A percentile compares a stretch with the other conserved stretches of the same genome.
Conservation (phyloP, 2,113 vertebrate species). For the Sinocyclocheilus grahami region DNA sequence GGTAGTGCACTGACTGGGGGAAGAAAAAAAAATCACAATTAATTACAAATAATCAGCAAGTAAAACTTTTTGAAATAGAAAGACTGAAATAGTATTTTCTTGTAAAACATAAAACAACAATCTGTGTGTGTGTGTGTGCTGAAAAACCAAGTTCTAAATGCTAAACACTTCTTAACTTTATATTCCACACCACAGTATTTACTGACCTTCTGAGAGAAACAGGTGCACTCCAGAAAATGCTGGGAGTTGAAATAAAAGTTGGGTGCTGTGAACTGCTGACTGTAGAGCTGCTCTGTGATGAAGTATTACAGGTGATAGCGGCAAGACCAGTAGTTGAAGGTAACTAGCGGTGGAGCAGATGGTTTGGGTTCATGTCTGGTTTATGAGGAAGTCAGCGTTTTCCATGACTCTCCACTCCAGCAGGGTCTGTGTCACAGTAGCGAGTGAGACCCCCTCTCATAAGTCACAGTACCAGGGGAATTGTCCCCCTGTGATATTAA, state of each 20-base stretch:
- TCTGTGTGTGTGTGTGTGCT: neutral
- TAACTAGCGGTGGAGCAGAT: conserved; percentile 70
- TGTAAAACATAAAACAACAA: too few relatives aligned
- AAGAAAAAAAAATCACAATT: too few relatives aligned
- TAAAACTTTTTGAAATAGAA: too few relatives aligned
- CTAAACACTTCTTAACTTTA: neutral
- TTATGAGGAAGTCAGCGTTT: conserved; percentile 73
- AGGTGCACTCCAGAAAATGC: conserved; percentile 47
- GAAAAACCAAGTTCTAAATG: neutral
- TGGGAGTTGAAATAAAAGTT: conserved; percentile 44
- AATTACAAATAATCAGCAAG: too few relatives aligned
- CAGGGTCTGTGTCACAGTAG: conserved; percentile 61
- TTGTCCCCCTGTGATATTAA: conserved; percentile 71
- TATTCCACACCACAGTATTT: neutral
- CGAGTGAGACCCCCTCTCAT: conserved; percentile 71
- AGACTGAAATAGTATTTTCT: neutral
- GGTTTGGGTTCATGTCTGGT: conserved; percentile 60
- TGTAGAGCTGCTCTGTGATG: conserved; percentile 45
- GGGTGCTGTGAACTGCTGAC: conserved; percentile 44
- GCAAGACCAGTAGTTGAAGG: conserved; percentile 46
- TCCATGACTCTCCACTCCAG: conserved; percentile 66
- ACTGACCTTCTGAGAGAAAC: conserved; percentile 49
- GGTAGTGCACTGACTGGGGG: too few relatives aligned
- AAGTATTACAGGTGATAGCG: conserved; percentile 48
- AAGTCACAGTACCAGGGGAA: conserved; percentile 70